Percentiles rank a stretch among this genome's conserved stretches.
These are phyloP conservation scores for Empis stercorea DNA, from an alignment of 2,888 invertebrate genomes.

Conservation along the genomic window DNA sequence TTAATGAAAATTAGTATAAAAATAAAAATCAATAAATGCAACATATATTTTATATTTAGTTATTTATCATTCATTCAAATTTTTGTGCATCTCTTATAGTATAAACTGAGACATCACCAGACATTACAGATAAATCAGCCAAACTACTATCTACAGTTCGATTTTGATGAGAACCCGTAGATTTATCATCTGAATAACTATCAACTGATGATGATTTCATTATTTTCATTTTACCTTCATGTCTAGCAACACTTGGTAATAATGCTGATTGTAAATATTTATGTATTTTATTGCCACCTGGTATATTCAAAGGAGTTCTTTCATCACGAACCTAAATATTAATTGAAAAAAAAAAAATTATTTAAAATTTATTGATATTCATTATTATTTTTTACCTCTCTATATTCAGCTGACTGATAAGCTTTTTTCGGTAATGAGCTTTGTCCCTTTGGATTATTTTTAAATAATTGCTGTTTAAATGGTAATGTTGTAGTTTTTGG, in stretches of 20 bases:
- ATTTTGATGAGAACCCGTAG: slow-evolving; percentile 7
- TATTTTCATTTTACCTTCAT: slow-evolving; percentile 32
- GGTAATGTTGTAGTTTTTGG: not conserved
- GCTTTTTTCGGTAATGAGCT: slow-evolving; percentile 29
- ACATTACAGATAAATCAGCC: slow-evolving; percentile 31
- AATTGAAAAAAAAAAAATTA: slow-evolving; percentile 2
- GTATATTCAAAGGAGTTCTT: slow-evolving; percentile 28
- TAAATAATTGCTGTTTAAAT: slow-evolving; percentile 2
- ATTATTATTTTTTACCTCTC: slow-evolving; percentile 20
- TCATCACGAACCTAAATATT: slow-evolving; percentile 30
- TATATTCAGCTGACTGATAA: slow-evolving; percentile 28
- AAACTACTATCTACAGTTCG: slow-evolving; percentile 23
- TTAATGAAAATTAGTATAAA: too few relatives aligned
- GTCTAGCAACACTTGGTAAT: slow-evolving; percentile 28
- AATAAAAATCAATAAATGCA: too few relatives aligned
- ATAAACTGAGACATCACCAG: slow-evolving; percentile 35
- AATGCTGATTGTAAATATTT: slow-evolving; percentile 26
- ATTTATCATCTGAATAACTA: slow-evolving; percentile 8
- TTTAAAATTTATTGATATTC: not conserved
- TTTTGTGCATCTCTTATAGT: slow-evolving; percentile 36
- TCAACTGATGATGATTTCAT: slow-evolving; percentile 6
- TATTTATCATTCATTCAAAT: slow-evolving; percentile 13
- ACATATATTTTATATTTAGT: slow-evolving; percentile 9
- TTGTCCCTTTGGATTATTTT: not conserved
- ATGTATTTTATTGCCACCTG: slow-evolving; percentile 30